Evolutionary conservation across 2,888 invertebrate species (phyloP).

Genomic region (Diarsia rubi): DNA sequence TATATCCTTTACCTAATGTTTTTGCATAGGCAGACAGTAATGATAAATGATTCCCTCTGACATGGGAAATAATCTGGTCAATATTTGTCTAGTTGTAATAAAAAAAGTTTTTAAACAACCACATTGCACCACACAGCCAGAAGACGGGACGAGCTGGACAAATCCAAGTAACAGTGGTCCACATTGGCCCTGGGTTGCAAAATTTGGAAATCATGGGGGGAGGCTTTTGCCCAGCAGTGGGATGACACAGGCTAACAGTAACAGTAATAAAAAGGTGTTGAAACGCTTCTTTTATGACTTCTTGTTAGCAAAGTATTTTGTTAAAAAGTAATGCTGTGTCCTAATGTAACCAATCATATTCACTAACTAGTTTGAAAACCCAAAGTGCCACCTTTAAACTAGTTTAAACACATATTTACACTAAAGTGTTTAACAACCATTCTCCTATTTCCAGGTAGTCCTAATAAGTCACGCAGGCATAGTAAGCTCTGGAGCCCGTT

Average conservation of each 20-base stretch:
- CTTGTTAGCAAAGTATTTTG: neutral
- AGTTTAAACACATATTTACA: neutral
- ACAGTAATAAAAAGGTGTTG: too few species aligned
- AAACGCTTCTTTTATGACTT: neutral
- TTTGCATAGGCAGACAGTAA: neutral
- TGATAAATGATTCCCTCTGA: neutral
- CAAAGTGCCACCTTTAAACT: too few species aligned
- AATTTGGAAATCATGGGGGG: too few species aligned
- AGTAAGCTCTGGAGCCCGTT: conserved; percentile 84
- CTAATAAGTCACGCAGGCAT: conserved; percentile 87
- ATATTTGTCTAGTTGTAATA: neutral
- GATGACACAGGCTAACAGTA: too few species aligned
- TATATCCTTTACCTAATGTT: neutral
- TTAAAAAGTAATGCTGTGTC: neutral
- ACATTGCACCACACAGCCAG: too few species aligned
- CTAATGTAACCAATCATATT: neutral
- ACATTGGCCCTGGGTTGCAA: too few species aligned
- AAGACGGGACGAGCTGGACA: too few species aligned
- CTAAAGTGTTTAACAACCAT: neutral
- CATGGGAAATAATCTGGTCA: neutral
- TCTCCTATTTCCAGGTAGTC: conserved; percentile 77
- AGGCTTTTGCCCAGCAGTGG: too few species aligned
- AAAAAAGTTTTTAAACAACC: too few species aligned
- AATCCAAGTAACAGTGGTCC: too few species aligned
- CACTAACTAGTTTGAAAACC: neutral